Evolutionary conservation across 2,113 vertebrate species (phyloP), one percentile per base, ranked within the genome.

Genomic region (Ivindomyrus marchei): DNA sequence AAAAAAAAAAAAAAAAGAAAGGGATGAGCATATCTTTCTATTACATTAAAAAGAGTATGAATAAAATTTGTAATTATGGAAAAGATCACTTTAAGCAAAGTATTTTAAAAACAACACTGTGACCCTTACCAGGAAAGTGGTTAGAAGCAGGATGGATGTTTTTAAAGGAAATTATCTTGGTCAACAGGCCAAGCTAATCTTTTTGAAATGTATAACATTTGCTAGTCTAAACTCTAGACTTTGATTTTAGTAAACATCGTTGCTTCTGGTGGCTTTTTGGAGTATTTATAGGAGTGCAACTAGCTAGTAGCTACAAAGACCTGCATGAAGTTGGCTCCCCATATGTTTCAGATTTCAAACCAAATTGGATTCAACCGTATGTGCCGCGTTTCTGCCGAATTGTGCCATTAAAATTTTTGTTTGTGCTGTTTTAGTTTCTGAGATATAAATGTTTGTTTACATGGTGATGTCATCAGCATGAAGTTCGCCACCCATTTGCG

Each of bases 11-110:
- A 6, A 21, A 2, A 62, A 62, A 62, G 0, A 27, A n/a, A 19
- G 46, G 83, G 21, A 85, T 85, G 21, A 47, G 84, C 10, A 85
- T 85, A 8, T 85, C 17, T 46, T 8, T 84, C 15, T 24, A 7
- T 19, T 45, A 46, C 62, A 31, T 27, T 70, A 4, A 70, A 70
- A 70, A 70, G n/a, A 70, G 62, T 42, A 80, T 80, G 15, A 42
- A 80, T 19, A 19, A 42, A 42, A 80, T 80, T 42, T 80, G 74
- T 49, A 47, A 85, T 15, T 86, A 24, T 11, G 24, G 15, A 85
- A 86, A 86, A 50, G 47, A 24, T 50, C 21, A 86, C n/a, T 86
- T 86, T 47, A 85, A 85, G 2, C 83, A 85, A 85, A 85, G 45
- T 50, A 27, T 85, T 85, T 85, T 49, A 13, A 85, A 24, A 49